Percentiles rank a stretch among this genome's conserved stretches.
phyloP scores from a whole-genome alignment of 2,888 invertebrate genomes.

The Lasioglossum malachurum region DNA sequence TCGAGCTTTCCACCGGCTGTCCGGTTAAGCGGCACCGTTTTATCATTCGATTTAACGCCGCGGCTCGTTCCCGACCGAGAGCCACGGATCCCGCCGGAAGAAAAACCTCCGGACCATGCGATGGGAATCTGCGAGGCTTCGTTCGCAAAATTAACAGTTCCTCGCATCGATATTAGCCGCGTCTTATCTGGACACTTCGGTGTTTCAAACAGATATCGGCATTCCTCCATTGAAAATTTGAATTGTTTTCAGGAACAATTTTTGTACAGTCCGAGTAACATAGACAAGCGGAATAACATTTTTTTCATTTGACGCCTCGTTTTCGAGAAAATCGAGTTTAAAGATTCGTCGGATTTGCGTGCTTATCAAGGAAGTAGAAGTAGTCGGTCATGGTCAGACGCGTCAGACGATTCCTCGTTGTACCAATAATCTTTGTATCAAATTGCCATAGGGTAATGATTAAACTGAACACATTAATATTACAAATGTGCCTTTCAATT shows the following conservation, averaged over 20 bases:
- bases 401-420: no score
- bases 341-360: no score
- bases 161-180: not conserved
- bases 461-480: not conserved
- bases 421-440: no score
- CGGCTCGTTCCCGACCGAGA: not conserved
- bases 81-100: not conserved
- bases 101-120: not conserved
- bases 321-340: no score
- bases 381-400: no score
- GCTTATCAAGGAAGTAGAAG: no score
- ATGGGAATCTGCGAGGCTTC: not conserved
- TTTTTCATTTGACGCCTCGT: no score
- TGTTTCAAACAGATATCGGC: not conserved
- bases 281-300: no score
- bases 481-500: not conserved
- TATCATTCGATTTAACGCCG: constrained; percentile 16
- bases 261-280: no score
- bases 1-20: constrained; percentile 12
- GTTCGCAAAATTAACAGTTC: not conserved
- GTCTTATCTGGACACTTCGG: no score
- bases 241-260: no score
- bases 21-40: constrained; percentile 1
- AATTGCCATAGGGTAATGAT: not conserved
- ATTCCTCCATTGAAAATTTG: no score